Evolutionary conservation across 92 coral and sea anemone species (phyloP), one percentile per base, ranked within the genome.

Genomic region (Scolanthus callimorphus): DNA sequence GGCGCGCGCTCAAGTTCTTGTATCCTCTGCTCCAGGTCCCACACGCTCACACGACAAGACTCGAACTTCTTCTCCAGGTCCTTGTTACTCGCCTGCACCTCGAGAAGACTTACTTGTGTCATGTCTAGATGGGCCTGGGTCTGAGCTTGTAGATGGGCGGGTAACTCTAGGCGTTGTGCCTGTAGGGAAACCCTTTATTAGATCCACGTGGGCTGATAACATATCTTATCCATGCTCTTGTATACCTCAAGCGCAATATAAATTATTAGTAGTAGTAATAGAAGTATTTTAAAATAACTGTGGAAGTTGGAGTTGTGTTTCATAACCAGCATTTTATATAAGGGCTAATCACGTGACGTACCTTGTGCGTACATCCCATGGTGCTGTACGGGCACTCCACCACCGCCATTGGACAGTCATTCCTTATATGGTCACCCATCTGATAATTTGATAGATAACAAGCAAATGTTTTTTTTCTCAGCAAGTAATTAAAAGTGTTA

Each of bases 331-430:
- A n/a, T n/a, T n/a, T n/a, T n/a, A n/a, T n/a, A n/a, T n/a, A n/a
- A n/a, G n/a, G n/a, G n/a, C n/a, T n/a, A n/a, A n/a, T n/a, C 65
- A 65, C 59, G 73, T 76, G 27, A 27, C 43, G 51, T 60, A 68
- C 83, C 83, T 68, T 69, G 15, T 46, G 27, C 3, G 20, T 48
- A 59, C 83, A 77, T 15, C 83, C 83, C 41, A 64, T 44, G 12
- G 59, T 39, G 45, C 17, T 49, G 59, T 66, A 67, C 13, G 69
- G 51, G 43, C 82, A 76, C 45, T 52, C 55, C 4, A 77, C 39
- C 29, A 41, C 38, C 0, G 65, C 28, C 51, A 68, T 39, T 17
- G 77, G 76, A 55, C 83, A 77, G 10, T 44, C 28, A 27, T 28
- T 43, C 24, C 26, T 43, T 30, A 60, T 45, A 37, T 77, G 83